Conservation (phyloP, 2,797 vertebrate species). For the Rousettus madagascariensis region DNA sequence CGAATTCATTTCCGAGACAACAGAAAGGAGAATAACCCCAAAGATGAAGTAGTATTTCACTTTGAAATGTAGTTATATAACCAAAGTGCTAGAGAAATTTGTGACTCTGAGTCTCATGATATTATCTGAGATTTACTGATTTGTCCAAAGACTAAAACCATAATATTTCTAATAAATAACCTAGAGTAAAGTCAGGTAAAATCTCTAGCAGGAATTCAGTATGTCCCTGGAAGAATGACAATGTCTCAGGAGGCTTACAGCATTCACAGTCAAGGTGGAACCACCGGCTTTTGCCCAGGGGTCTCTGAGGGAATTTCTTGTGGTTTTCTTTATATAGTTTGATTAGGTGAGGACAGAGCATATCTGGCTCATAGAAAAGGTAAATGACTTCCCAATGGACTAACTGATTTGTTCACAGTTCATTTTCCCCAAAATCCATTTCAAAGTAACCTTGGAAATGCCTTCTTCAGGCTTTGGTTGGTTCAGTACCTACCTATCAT, state of each 20-base stretch:
- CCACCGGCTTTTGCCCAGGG: neutral
- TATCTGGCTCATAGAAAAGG: neutral
- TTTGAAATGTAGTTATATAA: neutral
- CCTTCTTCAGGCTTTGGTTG: neutral
- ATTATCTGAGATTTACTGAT: neutral
- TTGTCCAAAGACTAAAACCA: constrained; percentile 23
- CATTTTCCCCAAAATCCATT: neutral
- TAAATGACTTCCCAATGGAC: neutral
- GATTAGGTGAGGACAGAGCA: neutral
- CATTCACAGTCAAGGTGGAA: neutral
- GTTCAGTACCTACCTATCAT: neutral
- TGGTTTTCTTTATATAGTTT: neutral
- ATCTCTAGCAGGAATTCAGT: neutral
- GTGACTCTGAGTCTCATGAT: neutral
- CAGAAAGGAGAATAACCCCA: neutral
- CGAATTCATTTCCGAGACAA: neutral
- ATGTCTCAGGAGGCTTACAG: neutral
- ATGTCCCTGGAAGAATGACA: neutral
- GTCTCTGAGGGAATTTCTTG: neutral
- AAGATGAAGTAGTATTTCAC: neutral
- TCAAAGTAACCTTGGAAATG: neutral
- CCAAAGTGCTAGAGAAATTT: neutral
- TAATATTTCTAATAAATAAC: neutral
- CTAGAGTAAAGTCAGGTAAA: neutral
- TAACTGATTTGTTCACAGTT: neutral